phyloP scores from a whole-genome alignment of 2,113 vertebrate genomes.

The Thermophis baileyi region DNA sequence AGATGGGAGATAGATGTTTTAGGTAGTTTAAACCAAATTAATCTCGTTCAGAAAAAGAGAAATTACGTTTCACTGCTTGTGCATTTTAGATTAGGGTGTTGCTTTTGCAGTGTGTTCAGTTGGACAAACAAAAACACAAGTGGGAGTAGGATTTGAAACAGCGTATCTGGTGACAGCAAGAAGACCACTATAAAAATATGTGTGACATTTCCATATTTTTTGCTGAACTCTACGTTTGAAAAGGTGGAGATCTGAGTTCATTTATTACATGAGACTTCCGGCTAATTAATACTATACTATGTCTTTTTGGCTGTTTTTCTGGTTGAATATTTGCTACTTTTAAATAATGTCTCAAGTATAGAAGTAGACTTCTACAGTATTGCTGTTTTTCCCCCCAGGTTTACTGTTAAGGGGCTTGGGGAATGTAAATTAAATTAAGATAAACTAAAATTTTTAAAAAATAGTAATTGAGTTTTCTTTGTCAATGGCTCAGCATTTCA shows the following conservation, averaged over 20 bases:
- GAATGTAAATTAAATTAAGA: neutral
- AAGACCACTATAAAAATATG: neutral
- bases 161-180: neutral
- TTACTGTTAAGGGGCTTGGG: neutral
- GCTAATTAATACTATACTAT: neutral
- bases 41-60: constrained; percentile 16
- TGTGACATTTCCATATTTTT: neutral
- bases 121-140: neutral
- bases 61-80: neutral
- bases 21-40: constrained; percentile 1
- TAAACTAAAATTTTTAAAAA: neutral
- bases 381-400: neutral
- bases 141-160: too few relatives aligned
- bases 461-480: neutral
- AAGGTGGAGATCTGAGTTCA: neutral
- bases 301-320: neutral
- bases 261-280: neutral
- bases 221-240: neutral
- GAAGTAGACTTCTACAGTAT: neutral
- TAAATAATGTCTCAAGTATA: neutral
- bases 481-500: neutral
- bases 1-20: constrained; percentile 7
- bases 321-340: neutral
- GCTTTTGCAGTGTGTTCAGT: neutral
- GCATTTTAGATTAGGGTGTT: neutral